Evolutionary conservation across 2,888 invertebrate species (phyloP), one percentile per base, ranked within the genome.

Genomic region (Coremacera marginata): DNA sequence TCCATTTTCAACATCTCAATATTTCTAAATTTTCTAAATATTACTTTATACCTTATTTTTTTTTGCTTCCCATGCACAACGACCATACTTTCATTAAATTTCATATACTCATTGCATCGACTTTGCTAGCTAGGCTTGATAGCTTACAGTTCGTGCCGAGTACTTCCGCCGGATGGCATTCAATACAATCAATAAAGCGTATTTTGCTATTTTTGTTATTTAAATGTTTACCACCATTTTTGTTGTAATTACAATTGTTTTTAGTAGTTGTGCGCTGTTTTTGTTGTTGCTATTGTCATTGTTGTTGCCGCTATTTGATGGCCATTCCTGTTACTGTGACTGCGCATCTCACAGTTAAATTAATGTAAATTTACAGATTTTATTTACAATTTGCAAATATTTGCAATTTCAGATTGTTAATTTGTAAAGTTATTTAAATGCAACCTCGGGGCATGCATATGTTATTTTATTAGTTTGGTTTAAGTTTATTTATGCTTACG

Each of bases 341-440:
- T 22, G 57, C 37, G n/a, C 63, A 16, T 52, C 52, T 25, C 70
- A 19, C 25, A 27, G 52, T 31, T 52, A 73, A 73, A 73, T 73
- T 65, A 65, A 73, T 73, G 63, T 22, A 63, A 73, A 65, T 73
- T 27, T 19, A 31, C 27, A 63, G 51, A 63, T 73, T 73, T 73
- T 65, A 34, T 65, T 73, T 73, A 55, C 63, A 31, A 49, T 63
- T 51, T 44, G 51, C 49, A 73, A 63, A 73, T 63, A 73, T 73
- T 73, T 71, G 65, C 73, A 27, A 51, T 49, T 51, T 52, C 31
- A 44, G 51, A 63, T 52, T 73, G 73, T 73, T 73, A 57, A 63
- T 63, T 63, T 73, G 63, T 63, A 65, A 65, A 73, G 63, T 63
- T 73, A 73, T 73, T 73, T 63, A 52, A 62, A 19, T 63, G 51